These are phyloP conservation scores for Eumacrocentrus americanus DNA, from an alignment of 2,888 invertebrate genomes.

Conservation along the genomic window DNA sequence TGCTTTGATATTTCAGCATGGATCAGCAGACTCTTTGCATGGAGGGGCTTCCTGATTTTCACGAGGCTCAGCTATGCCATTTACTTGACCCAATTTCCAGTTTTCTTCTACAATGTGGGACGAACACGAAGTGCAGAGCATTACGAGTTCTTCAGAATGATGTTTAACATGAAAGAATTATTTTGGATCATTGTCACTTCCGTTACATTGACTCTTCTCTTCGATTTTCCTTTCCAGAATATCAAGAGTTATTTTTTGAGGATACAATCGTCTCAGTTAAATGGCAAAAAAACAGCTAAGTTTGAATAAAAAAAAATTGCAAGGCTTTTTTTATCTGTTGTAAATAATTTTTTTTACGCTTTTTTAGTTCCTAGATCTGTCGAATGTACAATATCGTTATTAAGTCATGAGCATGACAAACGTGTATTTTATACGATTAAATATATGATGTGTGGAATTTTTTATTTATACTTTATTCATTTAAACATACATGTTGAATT, in stretches of 20 bases:
- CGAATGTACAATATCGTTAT: too few species aligned
- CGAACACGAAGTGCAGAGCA: constrained; percentile 66
- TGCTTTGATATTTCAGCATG: constrained; percentile 62
- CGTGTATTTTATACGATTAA: too few species aligned
- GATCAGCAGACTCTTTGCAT: constrained; percentile 65
- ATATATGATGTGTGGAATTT: too few species aligned
- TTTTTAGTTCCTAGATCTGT: too few species aligned
- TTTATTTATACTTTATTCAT: too few species aligned
- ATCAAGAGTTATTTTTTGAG: constrained; percentile 66
- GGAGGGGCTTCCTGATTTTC: constrained; percentile 69
- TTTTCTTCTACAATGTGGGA: constrained; percentile 75
- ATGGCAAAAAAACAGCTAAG: not conserved
- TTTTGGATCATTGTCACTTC: constrained; percentile 66
- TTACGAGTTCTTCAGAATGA: constrained; percentile 66
- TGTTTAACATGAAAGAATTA: constrained; percentile 70
- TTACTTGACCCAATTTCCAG: constrained; percentile 74
- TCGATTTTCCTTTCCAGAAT: constrained; percentile 75
- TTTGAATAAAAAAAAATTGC: not conserved
- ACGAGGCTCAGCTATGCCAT: constrained; percentile 75
- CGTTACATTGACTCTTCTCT: constrained; percentile 66
- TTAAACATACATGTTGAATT: too few species aligned
- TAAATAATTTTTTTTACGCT: not conserved
- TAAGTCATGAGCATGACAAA: too few species aligned
- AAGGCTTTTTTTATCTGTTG: not conserved
- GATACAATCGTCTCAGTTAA: too few species aligned